Percentiles rank a stretch among this genome's conserved stretches.
Evolutionary conservation across 2,113 vertebrate species (phyloP).

Genomic region (Onychorhynchus coronatus): DNA sequence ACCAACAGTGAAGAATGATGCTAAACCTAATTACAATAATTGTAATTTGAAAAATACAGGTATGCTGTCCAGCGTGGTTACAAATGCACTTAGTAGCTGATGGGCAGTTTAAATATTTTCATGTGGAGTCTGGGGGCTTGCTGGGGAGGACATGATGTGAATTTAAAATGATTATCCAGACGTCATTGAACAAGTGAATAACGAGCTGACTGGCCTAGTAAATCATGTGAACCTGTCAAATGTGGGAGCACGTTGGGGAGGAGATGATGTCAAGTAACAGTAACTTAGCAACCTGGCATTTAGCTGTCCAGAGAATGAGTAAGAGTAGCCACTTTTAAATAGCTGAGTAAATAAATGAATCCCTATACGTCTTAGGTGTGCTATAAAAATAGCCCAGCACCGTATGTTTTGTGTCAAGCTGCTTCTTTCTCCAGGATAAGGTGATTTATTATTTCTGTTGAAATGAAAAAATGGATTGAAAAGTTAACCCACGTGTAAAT

Average conservation of each 20-base stretch:
- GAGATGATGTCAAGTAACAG: constrained; percentile 84
- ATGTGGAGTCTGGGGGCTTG: constrained; percentile 61
- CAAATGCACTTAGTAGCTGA: constrained; percentile 62
- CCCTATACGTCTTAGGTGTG: constrained; percentile 62
- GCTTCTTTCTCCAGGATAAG: constrained; percentile 61
- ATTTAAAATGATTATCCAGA: constrained; percentile 78
- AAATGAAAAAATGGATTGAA: constrained; percentile 69
- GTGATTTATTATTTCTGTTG: constrained; percentile 72
- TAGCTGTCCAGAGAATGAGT: constrained; percentile 74
- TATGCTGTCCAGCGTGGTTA: constrained; percentile 47
- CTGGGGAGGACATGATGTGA: constrained; percentile 71
- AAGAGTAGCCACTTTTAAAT: constrained; percentile 74
- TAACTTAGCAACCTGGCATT: constrained; percentile 82
- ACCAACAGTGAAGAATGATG: constrained; percentile 53
- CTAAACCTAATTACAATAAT: constrained; percentile 64
- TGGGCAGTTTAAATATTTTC: constrained; percentile 73
- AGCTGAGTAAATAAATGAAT: constrained; percentile 73
- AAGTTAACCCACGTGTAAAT: constrained; percentile 65
- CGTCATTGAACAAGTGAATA: constrained; percentile 77
- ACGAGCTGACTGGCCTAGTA: constrained; percentile 74
- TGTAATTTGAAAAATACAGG: constrained; percentile 66
- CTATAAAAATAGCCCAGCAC: constrained; percentile 69
- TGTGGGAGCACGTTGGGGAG: constrained; percentile 74
- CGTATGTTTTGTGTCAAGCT: constrained; percentile 66
- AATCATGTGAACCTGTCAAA: constrained; percentile 83